These are phyloP conservation scores for Dryomyza anilis DNA, from an alignment of 2,888 invertebrate genomes.

Conservation along the genomic window DNA sequence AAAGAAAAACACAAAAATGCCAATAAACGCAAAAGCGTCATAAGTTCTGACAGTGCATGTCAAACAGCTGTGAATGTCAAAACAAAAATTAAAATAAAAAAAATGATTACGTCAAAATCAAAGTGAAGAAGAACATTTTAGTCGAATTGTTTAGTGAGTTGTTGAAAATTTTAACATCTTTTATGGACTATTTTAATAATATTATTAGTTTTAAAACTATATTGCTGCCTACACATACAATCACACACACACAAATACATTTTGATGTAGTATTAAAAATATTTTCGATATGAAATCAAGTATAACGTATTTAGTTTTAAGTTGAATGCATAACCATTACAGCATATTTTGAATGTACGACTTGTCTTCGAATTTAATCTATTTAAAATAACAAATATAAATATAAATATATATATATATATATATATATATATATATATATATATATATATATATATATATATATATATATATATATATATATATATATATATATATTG, in stretches of 20 bases:
- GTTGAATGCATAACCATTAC: neutral
- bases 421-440: no score
- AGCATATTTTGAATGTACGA: constrained; percentile 9
- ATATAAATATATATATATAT: neutral
- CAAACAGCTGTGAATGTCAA: neutral
- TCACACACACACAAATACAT: no score
- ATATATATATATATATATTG: neutral
- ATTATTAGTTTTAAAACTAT: neutral
- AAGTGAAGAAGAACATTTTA: constrained; percentile 1
- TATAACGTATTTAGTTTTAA: no score
- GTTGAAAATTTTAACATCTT: no score
- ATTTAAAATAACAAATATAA: constrained; percentile 1
- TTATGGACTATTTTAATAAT: no score
- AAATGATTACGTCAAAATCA: neutral
- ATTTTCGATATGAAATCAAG: no score
- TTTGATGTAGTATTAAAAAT: no score
- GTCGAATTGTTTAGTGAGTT: constrained; percentile 6
- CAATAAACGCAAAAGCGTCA: neutral
- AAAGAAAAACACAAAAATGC: neutral
- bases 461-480: no score
- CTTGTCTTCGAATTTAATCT: constrained; percentile 23
- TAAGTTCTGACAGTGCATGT: neutral
- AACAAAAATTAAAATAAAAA: neutral
- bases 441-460: no score
- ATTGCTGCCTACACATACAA: constrained; percentile 16